Percentiles rank a stretch among this genome's conserved stretches.
These are phyloP conservation scores for Hipparchia semele DNA, from an alignment of 2,888 invertebrate species.

Conservation along the genomic window DNA sequence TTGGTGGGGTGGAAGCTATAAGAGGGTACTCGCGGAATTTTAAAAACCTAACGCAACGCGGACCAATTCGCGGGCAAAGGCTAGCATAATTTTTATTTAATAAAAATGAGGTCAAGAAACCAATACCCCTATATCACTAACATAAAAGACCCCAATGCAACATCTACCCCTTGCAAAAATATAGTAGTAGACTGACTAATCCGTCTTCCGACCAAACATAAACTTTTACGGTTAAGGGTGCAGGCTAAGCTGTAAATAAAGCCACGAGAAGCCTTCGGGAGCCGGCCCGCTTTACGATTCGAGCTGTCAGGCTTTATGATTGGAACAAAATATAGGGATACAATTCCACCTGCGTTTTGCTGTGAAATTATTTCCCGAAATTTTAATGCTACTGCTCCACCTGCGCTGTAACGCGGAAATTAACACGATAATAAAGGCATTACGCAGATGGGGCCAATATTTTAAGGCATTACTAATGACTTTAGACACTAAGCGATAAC, in stretches of 20 bases:
- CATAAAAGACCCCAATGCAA: neutral
- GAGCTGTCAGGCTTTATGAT: constrained; percentile 43
- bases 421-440: too few relatives aligned
- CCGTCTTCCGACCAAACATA: neutral
- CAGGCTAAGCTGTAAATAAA: constrained; percentile 47
- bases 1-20: too few relatives aligned
- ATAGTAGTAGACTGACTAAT: neutral
- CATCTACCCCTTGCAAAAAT: neutral
- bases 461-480: too few relatives aligned
- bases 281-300: constrained; percentile 45
- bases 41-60: too few relatives aligned
- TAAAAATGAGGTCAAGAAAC: too few relatives aligned
- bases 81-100: too few relatives aligned
- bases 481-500: too few relatives aligned
- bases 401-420: too few relatives aligned
- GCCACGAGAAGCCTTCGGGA: constrained; percentile 37
- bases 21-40: too few relatives aligned
- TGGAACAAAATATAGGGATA: constrained; percentile 20
- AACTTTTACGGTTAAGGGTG: neutral
- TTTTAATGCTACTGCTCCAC: too few relatives aligned
- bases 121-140: neutral
- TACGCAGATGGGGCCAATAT: too few relatives aligned
- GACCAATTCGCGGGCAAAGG: too few relatives aligned
- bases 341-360: constrained; percentile 11
- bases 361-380: constrained; percentile 4